Evolutionary conservation across 2,113 vertebrate species (phyloP).

Genomic region (Hemichromis elongatus): DNA sequence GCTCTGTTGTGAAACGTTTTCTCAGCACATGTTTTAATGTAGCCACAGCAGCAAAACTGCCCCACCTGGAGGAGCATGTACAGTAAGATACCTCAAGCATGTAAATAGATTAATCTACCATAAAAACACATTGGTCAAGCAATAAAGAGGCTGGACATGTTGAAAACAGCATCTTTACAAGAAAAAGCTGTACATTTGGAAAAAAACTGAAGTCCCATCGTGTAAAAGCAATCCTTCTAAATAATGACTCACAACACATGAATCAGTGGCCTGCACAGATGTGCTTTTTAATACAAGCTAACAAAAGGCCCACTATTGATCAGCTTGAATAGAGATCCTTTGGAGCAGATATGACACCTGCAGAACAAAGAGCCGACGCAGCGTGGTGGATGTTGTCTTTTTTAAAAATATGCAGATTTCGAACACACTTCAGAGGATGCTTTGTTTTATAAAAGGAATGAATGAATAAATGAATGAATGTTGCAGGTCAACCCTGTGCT

Average conservation of each 20-base stretch:
- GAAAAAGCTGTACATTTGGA: neutral
- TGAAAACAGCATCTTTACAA: neutral
- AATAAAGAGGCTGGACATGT: neutral
- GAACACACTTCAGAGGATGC: neutral
- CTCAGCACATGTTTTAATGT: neutral
- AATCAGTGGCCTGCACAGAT: neutral
- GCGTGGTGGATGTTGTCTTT: neutral
- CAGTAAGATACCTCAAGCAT: neutral
- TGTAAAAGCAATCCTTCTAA: neutral
- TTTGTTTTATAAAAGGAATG: neutral
- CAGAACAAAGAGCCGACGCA: conserved; percentile 4
- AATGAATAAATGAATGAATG: neutral
- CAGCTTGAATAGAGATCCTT: neutral
- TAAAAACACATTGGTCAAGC: neutral
- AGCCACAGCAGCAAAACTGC: neutral
- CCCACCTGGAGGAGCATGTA: neutral
- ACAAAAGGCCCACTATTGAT: neutral
- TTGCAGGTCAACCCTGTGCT: neutral
- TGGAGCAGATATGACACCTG: neutral
- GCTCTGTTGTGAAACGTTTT: neutral
- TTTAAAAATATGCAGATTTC: neutral
- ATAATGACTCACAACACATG: neutral
- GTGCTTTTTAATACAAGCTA: neutral
- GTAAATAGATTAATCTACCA: neutral
- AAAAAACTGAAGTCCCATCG: neutral